Evolutionary conservation across 2,113 vertebrate species (phyloP).

Genomic region (Scytalopus superciliaris): DNA sequence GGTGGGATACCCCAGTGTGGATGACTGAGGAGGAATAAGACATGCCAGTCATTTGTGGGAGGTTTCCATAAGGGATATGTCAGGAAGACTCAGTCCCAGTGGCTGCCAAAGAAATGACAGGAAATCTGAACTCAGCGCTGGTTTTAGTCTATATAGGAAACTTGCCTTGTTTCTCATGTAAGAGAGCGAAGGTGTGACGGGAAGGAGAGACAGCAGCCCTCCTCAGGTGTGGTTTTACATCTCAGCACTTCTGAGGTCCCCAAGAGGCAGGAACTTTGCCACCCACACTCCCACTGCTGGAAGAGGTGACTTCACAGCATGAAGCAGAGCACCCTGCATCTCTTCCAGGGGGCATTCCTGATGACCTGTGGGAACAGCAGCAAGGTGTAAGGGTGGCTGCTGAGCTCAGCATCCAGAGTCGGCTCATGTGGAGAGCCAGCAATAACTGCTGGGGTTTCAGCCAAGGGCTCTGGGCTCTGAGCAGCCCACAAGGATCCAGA

Average conservation of each 20-base stretch:
- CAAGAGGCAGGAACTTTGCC: fast-evolving
- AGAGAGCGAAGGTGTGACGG: neutral
- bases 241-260: neutral
- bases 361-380: neutral
- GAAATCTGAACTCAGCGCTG: neutral
- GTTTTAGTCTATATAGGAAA: neutral
- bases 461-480: fast-evolving
- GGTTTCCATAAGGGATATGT: neutral
- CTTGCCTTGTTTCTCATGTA: neutral
- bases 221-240: neutral
- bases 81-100: fast-evolving
- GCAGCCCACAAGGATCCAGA: neutral
- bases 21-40: neutral
- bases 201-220: neutral
- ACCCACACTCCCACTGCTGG: fast-evolving
- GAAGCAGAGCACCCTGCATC: neutral
- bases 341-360: neutral
- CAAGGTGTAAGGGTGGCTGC: neutral
- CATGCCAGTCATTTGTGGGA: neutral
- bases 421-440: neutral
- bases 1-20: neutral
- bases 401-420: neutral
- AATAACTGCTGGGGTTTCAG: neutral
- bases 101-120: neutral
- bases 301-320: neutral